Conservation (phyloP, 2,797 vertebrate genomes). For the Acridotheres tristis region DNA sequence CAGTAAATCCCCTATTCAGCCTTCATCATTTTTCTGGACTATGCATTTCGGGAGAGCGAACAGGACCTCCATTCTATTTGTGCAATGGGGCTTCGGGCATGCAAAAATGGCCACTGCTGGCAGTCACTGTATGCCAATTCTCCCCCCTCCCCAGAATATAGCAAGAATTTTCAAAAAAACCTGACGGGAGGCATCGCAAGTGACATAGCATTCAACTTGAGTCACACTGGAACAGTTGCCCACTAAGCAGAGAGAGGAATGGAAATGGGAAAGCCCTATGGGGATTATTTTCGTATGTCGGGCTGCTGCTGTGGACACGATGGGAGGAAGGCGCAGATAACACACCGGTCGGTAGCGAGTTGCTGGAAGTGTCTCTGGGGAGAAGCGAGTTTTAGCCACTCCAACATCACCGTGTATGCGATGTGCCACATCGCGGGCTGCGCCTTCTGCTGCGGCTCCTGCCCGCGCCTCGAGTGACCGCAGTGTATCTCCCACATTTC, state of each 20-base stretch:
- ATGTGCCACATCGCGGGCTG: rapidly evolving
- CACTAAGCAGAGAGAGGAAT: neutral
- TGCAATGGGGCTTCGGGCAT: neutral
- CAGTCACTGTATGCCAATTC: neutral
- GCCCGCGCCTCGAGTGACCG: neutral
- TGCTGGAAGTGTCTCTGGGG: rapidly evolving
- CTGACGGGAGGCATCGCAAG: neutral
- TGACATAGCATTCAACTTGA: neutral
- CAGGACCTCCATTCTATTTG: neutral
- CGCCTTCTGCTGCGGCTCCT: neutral
- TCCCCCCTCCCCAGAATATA: neutral
- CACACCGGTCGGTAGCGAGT: neutral
- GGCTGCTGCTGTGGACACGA: neutral
- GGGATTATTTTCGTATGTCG: neutral
- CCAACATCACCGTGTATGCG: rapidly evolving
- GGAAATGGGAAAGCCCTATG: neutral
- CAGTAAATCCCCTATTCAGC: neutral
- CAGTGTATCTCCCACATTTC: rapidly evolving
- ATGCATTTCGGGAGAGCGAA: neutral
- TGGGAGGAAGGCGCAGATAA: neutral
- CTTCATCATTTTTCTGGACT: neutral
- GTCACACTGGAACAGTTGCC: neutral
- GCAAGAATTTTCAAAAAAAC: neutral
- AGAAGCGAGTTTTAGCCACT: neutral
- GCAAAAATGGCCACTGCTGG: neutral